Evolutionary conservation across 2,888 invertebrate genomes (phyloP).

Genomic region (Lysandra bellargus): DNA sequence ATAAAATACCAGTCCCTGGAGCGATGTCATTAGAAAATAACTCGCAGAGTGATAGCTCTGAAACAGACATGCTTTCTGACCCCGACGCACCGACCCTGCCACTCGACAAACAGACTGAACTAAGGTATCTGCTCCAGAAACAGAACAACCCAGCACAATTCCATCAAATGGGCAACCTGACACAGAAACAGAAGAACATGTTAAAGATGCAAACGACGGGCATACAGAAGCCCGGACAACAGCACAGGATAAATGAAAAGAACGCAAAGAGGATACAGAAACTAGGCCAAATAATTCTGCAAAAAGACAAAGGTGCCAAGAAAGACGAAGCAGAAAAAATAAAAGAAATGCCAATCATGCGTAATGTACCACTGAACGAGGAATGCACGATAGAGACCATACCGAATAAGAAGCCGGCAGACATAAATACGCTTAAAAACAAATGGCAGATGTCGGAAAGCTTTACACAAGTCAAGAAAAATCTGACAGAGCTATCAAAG

Average conservation of each 20-base stretch:
- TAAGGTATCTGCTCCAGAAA: conserved; percentile 72
- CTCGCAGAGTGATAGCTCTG: conserved; percentile 59
- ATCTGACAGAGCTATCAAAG: conserved; percentile 72
- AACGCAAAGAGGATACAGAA: conserved; percentile 72
- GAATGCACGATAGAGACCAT: conserved; percentile 82
- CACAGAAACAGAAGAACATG: conserved; percentile 64
- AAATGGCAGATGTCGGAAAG: conserved; percentile 78
- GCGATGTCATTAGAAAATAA: conserved; percentile 53
- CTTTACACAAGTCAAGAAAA: conserved; percentile 75
- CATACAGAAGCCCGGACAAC: conserved; percentile 64
- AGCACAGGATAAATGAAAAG: conserved; percentile 67
- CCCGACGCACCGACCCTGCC: conserved; percentile 58
- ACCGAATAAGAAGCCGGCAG: conserved; percentile 70
- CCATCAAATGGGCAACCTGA: conserved; percentile 61
- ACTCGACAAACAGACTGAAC: conserved; percentile 72
- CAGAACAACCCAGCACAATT: conserved; percentile 76
- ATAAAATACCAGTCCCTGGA: conserved; percentile 71
- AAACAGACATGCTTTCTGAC: conserved; percentile 57
- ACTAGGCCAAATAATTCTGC: conserved; percentile 63
- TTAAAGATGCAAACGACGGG: conserved; percentile 63
- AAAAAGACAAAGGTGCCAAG: conserved; percentile 57
- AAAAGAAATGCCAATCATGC: conserved; percentile 54
- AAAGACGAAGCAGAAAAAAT: conserved; percentile 54
- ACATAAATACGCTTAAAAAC: conserved; percentile 74
- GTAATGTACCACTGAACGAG: conserved; percentile 77